Base-by-base conservation (phyloP, 2,888 invertebrate genomes). In the Schizotus pectinicornis region DNA sequence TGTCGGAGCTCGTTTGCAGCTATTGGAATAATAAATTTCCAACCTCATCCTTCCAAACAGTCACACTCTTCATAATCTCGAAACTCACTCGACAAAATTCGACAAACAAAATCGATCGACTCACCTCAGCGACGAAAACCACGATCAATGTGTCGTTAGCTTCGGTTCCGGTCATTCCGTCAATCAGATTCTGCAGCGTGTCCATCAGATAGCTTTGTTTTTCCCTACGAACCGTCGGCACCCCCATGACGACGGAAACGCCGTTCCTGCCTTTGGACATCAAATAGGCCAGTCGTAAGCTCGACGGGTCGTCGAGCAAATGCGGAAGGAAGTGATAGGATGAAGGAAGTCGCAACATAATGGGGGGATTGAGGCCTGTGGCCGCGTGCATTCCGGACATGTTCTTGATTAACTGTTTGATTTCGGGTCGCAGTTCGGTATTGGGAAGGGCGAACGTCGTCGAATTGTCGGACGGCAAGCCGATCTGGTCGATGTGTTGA, bases 161-260 rank as follows among this genome's bases (percentile, higher is more conserved):
- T 64, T 91, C 88, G 6, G 84, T 83, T 1, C 85, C 81, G 46
- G 83, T 87, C 88, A 97, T 88, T 48, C 90, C 90, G 54, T 87
- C 87, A 45, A 97, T 81, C 14, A 97, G 81, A 77, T 92, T 93
- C 79, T 91, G 89, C 48, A 97, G 80, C 0, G 97, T 96, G 22
- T 90, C 85, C 78, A 93, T 82, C 35, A 97, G 82, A 79, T 97
- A 97, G 66, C 86, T 90, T 73, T 95, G 93, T 67, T 92, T 91
- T 64, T 94, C 92, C 37, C 97, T 82, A 69, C 88, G 89, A 5
- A 97, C 95, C 0, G 96, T 96, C 0, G 96, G 96, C 60, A 97
- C 85, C 0, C 94, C 97, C 43, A 96, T 82, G 0, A 95, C 92
- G 59, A 95, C 84, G 45, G 92, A 90, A 0, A 91, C 91, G 64